Percentiles rank a stretch among this genome's conserved stretches.
Evolutionary conservation across 2,888 invertebrate species (phyloP).

Genomic region (Brachylomia viminalis): DNA sequence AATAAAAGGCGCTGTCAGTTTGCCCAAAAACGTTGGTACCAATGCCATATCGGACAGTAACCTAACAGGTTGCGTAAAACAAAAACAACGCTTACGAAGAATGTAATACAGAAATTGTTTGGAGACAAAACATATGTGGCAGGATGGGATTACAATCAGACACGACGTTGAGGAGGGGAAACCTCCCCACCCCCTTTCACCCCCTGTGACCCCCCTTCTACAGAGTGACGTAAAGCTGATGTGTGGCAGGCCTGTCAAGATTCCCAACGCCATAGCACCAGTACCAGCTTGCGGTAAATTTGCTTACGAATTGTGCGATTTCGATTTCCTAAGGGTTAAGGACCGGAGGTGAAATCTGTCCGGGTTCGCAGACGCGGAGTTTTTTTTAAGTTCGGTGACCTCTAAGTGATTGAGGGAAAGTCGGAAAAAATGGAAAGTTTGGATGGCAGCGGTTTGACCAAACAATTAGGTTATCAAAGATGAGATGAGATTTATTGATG

Average conservation of each 20-base stretch:
- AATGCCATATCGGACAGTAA: neutral
- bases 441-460: no score
- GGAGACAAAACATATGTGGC: slow-evolving; percentile 64
- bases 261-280: slow-evolving; percentile 37
- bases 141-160: slow-evolving; percentile 64
- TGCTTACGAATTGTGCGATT: slow-evolving; percentile 54
- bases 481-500: no score
- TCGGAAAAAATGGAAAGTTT: neutral
- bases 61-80: slow-evolving; percentile 43
- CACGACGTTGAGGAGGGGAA: slow-evolving; percentile 47
- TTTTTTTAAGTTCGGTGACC: slow-evolving; percentile 9
- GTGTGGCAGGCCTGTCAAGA: slow-evolving; percentile 64
- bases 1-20: neutral
- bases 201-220: slow-evolving; percentile 6
- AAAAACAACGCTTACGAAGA: slow-evolving; percentile 58
- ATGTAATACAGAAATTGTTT: slow-evolving; percentile 60
- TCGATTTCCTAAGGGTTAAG: slow-evolving; percentile 46
- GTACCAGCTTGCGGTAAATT: slow-evolving; percentile 51
- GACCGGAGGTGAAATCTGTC: slow-evolving; percentile 16
- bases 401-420: neutral
- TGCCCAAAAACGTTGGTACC: neutral
- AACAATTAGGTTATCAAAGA: neutral
- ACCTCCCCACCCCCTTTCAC: neutral
- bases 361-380: neutral
- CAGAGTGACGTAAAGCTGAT: slow-evolving; percentile 62